Conservation (phyloP, 2,888 invertebrate genomes). For the Eupsilia transversa region DNA sequence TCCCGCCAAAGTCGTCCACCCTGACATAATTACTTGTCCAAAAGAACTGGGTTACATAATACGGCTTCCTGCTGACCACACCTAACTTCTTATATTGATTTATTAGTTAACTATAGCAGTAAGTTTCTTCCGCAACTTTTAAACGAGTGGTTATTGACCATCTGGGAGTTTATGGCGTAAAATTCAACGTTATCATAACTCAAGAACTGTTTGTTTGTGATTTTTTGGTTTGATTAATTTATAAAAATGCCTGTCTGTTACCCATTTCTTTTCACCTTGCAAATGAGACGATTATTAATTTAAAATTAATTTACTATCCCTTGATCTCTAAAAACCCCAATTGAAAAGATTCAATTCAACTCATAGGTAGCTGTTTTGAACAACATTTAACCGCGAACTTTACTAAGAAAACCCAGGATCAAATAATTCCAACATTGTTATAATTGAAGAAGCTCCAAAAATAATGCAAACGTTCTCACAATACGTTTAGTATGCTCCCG, state of each 20-base stretch:
- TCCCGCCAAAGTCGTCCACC: constrained; percentile 17
- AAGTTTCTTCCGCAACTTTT: constrained; percentile 38
- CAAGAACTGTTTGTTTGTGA: constrained; percentile 38
- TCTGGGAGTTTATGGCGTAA: constrained; percentile 35
- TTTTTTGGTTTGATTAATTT: constrained; percentile 9
- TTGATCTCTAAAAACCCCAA: not conserved
- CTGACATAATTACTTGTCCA: constrained; percentile 46
- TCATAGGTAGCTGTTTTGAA: not conserved
- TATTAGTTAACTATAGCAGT: constrained; percentile 24
- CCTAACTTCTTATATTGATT: constrained; percentile 54
- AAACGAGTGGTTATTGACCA: not conserved
- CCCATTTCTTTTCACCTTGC: not conserved
- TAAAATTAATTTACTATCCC: not conserved
- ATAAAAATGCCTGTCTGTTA: not conserved
- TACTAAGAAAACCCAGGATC: not conserved
- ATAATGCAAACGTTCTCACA: constrained; percentile 43
- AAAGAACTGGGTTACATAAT: constrained; percentile 62
- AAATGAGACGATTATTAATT: not conserved
- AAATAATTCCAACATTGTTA: not conserved
- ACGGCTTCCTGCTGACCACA: constrained; percentile 50
- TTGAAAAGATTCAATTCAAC: not conserved
- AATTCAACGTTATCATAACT: constrained; percentile 4
- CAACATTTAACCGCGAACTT: not conserved
- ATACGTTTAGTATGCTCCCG: constrained; percentile 62
- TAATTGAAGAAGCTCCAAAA: constrained; percentile 44